Evolutionary conservation across 2,113 vertebrate genomes (phyloP).

Genomic region (Strigops habroptila): DNA sequence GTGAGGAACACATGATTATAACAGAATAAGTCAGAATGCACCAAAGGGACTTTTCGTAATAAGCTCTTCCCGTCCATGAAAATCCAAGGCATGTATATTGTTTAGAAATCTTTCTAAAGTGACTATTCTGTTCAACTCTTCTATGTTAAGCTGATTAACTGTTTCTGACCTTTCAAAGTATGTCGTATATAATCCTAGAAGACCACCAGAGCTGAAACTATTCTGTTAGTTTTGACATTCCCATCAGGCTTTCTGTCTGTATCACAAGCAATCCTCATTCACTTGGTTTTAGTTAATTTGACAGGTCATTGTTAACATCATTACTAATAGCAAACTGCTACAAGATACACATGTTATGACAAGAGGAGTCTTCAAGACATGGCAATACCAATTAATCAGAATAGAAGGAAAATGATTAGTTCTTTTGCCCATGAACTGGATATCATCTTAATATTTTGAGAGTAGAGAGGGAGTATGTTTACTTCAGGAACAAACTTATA

Average conservation of each 20-base stretch:
- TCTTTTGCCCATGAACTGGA: not conserved
- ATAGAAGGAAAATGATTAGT: not conserved
- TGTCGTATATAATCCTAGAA: conserved; percentile 43
- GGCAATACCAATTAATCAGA: conserved; percentile 16
- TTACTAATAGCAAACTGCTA: conserved; percentile 50
- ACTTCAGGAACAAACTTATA: not conserved
- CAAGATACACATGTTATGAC: conserved; percentile 51
- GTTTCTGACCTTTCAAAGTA: conserved; percentile 60
- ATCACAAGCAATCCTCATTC: conserved; percentile 46
- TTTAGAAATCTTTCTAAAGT: conserved; percentile 59
- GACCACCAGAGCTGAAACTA: conserved; percentile 67
- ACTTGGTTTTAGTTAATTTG: conserved; percentile 64
- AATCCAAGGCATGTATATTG: not conserved
- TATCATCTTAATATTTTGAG: not conserved
- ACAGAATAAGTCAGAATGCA: conserved; percentile 52
- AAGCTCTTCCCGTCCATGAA: not conserved
- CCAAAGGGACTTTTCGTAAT: conserved; percentile 42
- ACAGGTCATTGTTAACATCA: conserved; percentile 61
- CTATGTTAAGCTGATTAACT: conserved; percentile 62
- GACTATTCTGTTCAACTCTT: conserved; percentile 33
- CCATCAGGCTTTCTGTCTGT: conserved; percentile 56
- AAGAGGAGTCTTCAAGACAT: conserved; percentile 31
- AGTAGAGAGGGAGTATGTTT: not conserved
- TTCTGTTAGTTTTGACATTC: conserved; percentile 66
- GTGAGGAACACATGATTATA: conserved; percentile 35